Evolutionary conservation across 37 sponge, comb jelly and placozoan species (phyloP).

Genomic region (Cliona cf. orientalis): DNA sequence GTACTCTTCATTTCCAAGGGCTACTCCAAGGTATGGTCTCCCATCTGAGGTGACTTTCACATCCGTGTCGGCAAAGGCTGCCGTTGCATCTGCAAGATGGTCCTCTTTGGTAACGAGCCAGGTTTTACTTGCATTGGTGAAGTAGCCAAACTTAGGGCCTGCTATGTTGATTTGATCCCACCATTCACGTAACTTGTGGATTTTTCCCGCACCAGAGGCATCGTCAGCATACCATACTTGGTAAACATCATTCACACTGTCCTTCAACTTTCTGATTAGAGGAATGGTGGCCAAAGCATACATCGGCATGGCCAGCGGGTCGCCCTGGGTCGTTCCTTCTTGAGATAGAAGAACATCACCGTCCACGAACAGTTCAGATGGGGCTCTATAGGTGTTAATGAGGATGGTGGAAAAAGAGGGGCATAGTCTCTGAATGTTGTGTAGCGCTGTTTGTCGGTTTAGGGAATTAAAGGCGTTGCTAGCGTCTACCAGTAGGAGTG

Average conservation of each 20-base stretch:
- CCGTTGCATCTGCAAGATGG: background rate
- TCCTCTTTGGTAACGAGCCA: constrained; percentile 21
- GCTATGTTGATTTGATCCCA: constrained; percentile 33
- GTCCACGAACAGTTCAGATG: constrained; percentile 46
- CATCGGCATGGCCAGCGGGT: constrained; percentile 61
- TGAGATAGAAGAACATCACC: constrained; percentile 34
- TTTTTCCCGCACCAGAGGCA: background rate
- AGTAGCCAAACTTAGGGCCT: constrained; percentile 56
- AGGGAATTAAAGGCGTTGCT: too few species aligned
- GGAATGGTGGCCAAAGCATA: too few species aligned
- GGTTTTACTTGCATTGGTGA: too few species aligned
- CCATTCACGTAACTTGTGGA: constrained; percentile 21
- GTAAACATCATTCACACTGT: constrained; percentile 20
- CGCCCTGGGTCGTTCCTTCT: too few species aligned
- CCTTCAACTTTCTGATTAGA: constrained; percentile 23
- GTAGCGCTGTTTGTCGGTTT: constrained; percentile 35
- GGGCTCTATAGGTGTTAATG: constrained; percentile 49
- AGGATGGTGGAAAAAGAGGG: constrained; percentile 25
- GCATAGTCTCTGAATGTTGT: constrained; percentile 40
- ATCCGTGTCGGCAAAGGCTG: constrained; percentile 10
- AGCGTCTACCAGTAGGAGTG: too few species aligned
- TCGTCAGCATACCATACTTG: constrained; percentile 32
- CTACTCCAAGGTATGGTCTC: too few species aligned
- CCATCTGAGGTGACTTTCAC: too few species aligned
- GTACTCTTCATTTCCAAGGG: constrained; percentile 11